These are phyloP conservation scores for Recurvirostra avosetta DNA, from an alignment of 2,113 vertebrate genomes.

Conservation along the genomic window DNA sequence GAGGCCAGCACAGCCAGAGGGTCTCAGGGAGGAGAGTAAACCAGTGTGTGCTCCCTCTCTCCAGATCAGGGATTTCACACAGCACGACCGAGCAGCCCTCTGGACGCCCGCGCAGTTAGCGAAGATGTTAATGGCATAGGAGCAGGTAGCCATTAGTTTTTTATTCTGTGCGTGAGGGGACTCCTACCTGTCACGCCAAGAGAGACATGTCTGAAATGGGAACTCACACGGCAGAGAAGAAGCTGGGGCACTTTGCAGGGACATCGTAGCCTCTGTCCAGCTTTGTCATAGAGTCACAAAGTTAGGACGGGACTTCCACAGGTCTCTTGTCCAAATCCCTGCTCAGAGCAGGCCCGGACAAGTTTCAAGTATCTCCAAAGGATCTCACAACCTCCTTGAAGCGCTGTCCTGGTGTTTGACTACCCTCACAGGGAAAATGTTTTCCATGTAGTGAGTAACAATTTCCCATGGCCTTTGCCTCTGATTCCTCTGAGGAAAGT, in stretches of 20 bases:
- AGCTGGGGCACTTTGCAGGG: not conserved
- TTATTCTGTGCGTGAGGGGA: not conserved
- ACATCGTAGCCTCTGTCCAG: not conserved
- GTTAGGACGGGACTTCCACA: not conserved
- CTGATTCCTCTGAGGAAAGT: not conserved
- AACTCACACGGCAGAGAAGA: not conserved
- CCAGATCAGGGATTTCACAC: not conserved
- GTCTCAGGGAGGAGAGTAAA: not conserved
- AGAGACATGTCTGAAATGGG: not conserved
- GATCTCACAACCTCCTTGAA: not conserved
- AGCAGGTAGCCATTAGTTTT: not conserved
- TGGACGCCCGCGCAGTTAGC: not conserved
- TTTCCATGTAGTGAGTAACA: not conserved
- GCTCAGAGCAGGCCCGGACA: not conserved
- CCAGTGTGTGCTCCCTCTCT: rapidly evolving
- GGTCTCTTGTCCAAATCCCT: not conserved
- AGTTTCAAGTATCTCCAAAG: not conserved
- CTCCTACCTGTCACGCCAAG: not conserved
- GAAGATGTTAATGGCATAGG: not conserved
- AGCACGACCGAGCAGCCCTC: no score
- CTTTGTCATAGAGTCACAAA: not conserved
- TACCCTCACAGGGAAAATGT: rapidly evolving
- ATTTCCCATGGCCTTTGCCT: not conserved
- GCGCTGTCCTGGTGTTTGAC: not conserved
- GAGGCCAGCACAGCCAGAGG: not conserved